Evolutionary conservation across 2,888 invertebrate species (phyloP).

Genomic region (Apantesis nais): DNA sequence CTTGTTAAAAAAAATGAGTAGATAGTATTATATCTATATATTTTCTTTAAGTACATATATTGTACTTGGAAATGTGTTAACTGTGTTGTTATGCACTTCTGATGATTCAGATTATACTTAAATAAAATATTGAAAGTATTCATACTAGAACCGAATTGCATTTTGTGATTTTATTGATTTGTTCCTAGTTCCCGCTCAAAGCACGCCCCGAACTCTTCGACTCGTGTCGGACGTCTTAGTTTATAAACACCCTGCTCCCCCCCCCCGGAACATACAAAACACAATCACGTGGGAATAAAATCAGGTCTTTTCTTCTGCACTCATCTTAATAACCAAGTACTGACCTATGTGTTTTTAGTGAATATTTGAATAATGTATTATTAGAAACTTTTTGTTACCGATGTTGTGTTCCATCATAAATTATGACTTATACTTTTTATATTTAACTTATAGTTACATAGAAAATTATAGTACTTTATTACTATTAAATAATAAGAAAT

Average conservation of each 20-base stretch:
- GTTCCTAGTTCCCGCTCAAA: constrained; percentile 34
- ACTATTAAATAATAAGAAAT: background rate
- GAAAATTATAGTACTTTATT: background rate
- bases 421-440: background rate
- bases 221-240: constrained; percentile 32
- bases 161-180: constrained; percentile 38
- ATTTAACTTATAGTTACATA: background rate
- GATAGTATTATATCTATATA: background rate
- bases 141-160: constrained; percentile 12
- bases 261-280: constrained; percentile 56
- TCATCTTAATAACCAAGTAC: background rate
- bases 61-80: too few species aligned
- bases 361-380: background rate
- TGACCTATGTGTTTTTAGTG: background rate
- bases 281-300: constrained; percentile 56
- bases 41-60: background rate
- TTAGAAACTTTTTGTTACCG: background rate
- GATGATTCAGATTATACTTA: background rate
- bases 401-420: too few species aligned
- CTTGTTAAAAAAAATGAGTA: background rate
- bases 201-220: constrained; percentile 39
- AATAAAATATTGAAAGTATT: background rate
- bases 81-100: too few species aligned
- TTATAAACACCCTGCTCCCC: constrained; percentile 38
- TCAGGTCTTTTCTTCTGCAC: background rate